Percentiles rank a stretch among this genome's conserved stretches.
phyloP scores from a whole-genome alignment of 1,140 invertebrate genomes.

The Whitmania pigra region DNA sequence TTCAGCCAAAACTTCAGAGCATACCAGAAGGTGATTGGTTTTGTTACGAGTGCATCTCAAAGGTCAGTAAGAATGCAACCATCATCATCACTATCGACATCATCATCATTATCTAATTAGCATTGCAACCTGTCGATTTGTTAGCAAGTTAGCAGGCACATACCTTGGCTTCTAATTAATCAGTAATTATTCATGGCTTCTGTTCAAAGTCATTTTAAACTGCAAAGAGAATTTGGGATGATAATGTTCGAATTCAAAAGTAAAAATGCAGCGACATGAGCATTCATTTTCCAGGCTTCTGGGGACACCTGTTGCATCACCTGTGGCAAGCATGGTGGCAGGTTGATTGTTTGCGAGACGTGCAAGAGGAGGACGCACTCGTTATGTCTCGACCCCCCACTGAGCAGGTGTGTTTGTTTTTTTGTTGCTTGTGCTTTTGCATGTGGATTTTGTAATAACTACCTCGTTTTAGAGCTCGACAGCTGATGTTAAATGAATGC shows the following conservation, averaged over 20 bases:
- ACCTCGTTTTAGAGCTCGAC: no score
- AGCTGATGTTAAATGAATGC: no score
- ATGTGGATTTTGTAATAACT: no score
- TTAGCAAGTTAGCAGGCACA: no score
- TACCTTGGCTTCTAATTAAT: no score
- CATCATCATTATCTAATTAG: conserved; percentile 10
- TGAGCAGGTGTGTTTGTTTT: conserved; percentile 49
- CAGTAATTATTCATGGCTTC: conserved; percentile 11
- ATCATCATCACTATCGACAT: conserved; percentile 1
- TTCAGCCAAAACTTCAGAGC: conserved; percentile 73
- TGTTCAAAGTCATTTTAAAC: background rate
- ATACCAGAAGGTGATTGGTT: conserved; percentile 93
- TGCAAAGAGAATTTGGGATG: background rate
- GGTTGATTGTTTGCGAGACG: conserved; percentile 62
- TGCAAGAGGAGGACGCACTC: conserved; percentile 82
- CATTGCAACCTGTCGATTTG: background rate
- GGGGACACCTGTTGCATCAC: conserved; percentile 54
- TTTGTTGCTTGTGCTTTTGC: no score
- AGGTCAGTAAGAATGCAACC: conserved; percentile 50
- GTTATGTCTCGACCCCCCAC: conserved; percentile 75
- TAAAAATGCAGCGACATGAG: no score
- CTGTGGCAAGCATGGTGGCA: conserved; percentile 64
- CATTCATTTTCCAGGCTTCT: conserved; percentile 34
- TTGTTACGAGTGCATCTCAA: conserved; percentile 91
- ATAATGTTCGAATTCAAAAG: no score